These are phyloP conservation scores for Lasioglossum lativentre DNA, from an alignment of 2,888 invertebrate species.

Conservation along the genomic window DNA sequence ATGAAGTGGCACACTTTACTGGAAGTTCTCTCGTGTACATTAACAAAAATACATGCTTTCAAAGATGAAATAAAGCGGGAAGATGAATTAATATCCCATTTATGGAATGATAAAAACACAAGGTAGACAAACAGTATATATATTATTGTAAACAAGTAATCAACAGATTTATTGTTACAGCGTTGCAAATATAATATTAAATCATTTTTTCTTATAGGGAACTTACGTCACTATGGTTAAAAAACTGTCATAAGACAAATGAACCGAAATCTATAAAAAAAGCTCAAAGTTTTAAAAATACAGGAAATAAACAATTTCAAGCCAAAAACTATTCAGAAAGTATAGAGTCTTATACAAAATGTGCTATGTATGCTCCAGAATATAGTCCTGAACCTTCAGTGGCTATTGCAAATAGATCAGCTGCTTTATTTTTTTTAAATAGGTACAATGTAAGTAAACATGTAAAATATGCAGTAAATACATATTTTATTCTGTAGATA, in stretches of 20 bases:
- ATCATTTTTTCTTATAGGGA: conserved; percentile 71
- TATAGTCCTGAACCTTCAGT: conserved; percentile 87
- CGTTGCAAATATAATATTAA: neutral
- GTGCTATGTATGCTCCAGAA: conserved; percentile 87
- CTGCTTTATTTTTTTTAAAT: conserved; percentile 87
- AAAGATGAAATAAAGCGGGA: conserved; percentile 63
- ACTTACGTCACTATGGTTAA: conserved; percentile 80
- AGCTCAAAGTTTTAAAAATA: conserved; percentile 83
- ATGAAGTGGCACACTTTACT: conserved; percentile 73
- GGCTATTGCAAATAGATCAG: conserved; percentile 90
- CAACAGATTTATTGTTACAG: neutral
- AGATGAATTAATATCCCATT: conserved; percentile 70
- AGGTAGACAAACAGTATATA: conserved; percentile 62
- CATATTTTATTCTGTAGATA: neutral
- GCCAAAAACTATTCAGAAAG: conserved; percentile 86
- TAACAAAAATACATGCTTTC: conserved; percentile 23
- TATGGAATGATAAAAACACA: conserved; percentile 64
- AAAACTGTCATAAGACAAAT: conserved; percentile 77
- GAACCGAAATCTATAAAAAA: conserved; percentile 78
- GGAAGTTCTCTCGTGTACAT: conserved; percentile 51
- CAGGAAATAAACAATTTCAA: conserved; percentile 87
- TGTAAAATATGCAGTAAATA: conserved; percentile 20
- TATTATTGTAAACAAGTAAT: neutral
- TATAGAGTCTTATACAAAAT: conserved; percentile 87
- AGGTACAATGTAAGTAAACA: conserved; percentile 86